Evolutionary conservation across 2,113 vertebrate species (phyloP), one percentile per base, ranked within the genome.

Genomic region (Pelusios castaneus): DNA sequence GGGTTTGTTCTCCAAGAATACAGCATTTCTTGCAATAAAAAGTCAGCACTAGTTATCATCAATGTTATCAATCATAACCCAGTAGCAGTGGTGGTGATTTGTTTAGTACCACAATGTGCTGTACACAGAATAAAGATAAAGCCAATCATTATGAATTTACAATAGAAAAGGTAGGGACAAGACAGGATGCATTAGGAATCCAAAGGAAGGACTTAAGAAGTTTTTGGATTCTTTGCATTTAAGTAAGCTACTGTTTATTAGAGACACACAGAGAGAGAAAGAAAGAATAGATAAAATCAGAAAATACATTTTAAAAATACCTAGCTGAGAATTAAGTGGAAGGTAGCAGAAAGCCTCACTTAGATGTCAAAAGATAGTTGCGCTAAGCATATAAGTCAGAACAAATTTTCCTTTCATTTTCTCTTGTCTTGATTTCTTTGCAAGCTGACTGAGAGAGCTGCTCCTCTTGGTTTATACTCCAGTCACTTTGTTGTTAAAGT

Each of bases 311-410:
- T 63, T 17, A 93, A 91, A 47, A 34, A 60, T n/a, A 80, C 51
- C 22, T 94, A 47, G 24, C 54, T 75, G 5, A 81, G 45, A 24
- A 89, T 81, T 60, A 84, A 93, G 79, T 82, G 6, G 25, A 94
- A 82, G 56, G 94, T 63, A 27, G 31, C 88, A 95, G 60, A 91
- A 91, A 96, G 67, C 38, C 75, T 87, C 89, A 80, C 21, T 84
- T 80, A 63, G 51, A 91, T 55, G 8, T 58, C 55, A 80, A 67
- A 86, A 95, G 76, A 81, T 47, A 91, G 34, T 31, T 94, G 9
- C 3, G 60, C 12, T 45, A 89, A 73, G 16, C 4, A 17, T 45
- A 10, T 43, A 34, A 0, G 2, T 43, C 83, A 67, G 3, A 80
- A 58, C n/a, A 67, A 19, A 31, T 25, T 79, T 10, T 49, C 13